These are phyloP conservation scores for Cheilosia variabilis DNA, from an alignment of 2,888 invertebrate species.

Conservation along the genomic window DNA sequence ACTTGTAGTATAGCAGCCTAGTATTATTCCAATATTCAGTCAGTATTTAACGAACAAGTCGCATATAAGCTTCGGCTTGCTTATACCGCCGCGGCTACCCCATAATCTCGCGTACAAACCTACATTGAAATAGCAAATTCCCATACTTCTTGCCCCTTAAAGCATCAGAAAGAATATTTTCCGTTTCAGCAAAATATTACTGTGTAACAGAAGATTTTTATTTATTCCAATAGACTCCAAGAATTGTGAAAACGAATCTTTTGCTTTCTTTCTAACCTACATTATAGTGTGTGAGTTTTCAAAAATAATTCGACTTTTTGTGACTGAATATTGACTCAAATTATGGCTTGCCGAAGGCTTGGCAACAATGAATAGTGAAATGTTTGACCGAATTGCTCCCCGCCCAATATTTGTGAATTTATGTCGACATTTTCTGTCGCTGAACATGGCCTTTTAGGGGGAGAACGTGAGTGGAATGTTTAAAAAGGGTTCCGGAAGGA, in stretches of 20 bases:
- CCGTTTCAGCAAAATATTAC: constrained; percentile 12
- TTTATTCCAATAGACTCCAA: too few species aligned
- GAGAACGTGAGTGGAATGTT: constrained; percentile 1
- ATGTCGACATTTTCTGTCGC: constrained; percentile 1
- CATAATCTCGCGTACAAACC: constrained; percentile 39
- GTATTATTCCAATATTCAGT: constrained; percentile 44
- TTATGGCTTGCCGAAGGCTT: background rate
- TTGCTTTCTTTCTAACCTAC: background rate
- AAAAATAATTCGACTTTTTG: background rate
- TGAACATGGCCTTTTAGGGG: background rate
- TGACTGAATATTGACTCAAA: background rate
- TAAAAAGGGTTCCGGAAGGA: background rate
- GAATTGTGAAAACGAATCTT: background rate
- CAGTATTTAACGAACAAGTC: constrained; percentile 57
- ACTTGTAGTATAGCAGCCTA: too few species aligned
- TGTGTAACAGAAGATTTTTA: too few species aligned
- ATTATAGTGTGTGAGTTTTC: constrained; percentile 1
- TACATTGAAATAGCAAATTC: background rate
- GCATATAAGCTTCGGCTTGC: constrained; percentile 64
- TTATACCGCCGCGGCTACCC: constrained; percentile 63
- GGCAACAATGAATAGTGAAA: background rate
- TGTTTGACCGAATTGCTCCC: constrained; percentile 8
- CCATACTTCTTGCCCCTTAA: background rate
- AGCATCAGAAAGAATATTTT: background rate
- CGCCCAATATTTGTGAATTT: constrained; percentile 22